phyloP scores from a whole-genome alignment of 2,113 vertebrate genomes.

The Crocuta crocuta region DNA sequence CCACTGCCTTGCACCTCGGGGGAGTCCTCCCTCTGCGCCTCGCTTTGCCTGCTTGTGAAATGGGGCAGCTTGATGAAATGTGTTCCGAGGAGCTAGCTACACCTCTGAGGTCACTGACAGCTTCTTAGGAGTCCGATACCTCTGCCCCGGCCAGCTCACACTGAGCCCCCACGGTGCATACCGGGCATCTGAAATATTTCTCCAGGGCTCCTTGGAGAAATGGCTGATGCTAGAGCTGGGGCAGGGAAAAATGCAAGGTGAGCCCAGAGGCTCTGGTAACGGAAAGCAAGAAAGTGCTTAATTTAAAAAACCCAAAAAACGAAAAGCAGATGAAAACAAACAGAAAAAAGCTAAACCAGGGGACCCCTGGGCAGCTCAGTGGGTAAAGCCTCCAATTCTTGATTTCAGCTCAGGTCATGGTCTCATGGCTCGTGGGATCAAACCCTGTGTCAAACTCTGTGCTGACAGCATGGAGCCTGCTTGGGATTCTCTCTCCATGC shows the following conservation, averaged over 20 bases:
- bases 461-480: too few species aligned
- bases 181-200: background rate
- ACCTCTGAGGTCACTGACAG: accelerated
- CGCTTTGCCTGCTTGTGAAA: background rate
- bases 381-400: too few species aligned
- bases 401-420: too few species aligned
- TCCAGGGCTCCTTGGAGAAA: background rate
- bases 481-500: too few species aligned
- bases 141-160: background rate
- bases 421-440: too few species aligned
- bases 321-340: background rate
- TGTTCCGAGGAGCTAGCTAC: background rate
- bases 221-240: background rate
- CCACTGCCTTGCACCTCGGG: background rate
- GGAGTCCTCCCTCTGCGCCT: background rate
- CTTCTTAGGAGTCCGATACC: background rate
- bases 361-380: too few species aligned
- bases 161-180: accelerated
- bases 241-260: background rate
- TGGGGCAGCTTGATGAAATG: background rate
- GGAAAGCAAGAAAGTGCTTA: background rate
- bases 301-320: background rate
- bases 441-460: too few species aligned
- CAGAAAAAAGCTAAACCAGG: background rate
- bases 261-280: accelerated